These are phyloP conservation scores for Chloebia gouldiae DNA, from an alignment of 2,113 vertebrate species.

Conservation along the genomic window DNA sequence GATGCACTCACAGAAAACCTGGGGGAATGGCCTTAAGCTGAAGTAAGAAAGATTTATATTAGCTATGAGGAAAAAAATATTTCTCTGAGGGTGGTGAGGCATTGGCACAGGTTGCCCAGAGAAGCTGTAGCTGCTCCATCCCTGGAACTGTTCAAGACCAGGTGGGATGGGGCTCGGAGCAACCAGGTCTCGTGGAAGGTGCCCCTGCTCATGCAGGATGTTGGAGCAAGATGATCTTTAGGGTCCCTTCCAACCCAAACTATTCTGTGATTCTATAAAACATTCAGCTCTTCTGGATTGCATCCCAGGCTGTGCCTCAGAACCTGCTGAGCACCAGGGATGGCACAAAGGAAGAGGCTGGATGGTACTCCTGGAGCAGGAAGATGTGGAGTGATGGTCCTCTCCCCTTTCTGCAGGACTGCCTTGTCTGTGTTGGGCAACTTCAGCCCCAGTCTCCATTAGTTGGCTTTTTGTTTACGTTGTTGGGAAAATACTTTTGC, in stretches of 20 bases:
- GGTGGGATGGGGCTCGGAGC: background rate
- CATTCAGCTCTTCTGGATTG: background rate
- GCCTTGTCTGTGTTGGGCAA: background rate
- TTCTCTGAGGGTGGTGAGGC: background rate
- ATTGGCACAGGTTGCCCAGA: background rate
- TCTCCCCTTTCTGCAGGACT: background rate
- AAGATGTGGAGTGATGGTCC: background rate
- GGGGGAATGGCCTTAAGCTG: background rate
- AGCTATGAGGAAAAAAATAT: background rate
- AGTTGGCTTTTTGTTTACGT: background rate
- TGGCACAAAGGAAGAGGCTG: background rate
- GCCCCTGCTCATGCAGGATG: background rate
- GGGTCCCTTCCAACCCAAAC: background rate
- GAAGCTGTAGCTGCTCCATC: background rate
- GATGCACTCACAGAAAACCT: background rate
- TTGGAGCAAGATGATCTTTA: background rate
- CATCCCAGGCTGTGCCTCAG: background rate
- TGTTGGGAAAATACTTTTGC: background rate
- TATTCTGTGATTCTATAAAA: background rate
- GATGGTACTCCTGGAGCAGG: background rate
- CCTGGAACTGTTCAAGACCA: background rate
- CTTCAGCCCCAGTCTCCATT: background rate
- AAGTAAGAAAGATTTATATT: background rate
- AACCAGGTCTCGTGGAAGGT: background rate
- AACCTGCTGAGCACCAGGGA: background rate